A percentile compares a stretch with the other conserved stretches of the same genome.
phyloP scores from a whole-genome alignment of 2,113 vertebrate genomes.

The Erinaceus europaeus region DNA sequence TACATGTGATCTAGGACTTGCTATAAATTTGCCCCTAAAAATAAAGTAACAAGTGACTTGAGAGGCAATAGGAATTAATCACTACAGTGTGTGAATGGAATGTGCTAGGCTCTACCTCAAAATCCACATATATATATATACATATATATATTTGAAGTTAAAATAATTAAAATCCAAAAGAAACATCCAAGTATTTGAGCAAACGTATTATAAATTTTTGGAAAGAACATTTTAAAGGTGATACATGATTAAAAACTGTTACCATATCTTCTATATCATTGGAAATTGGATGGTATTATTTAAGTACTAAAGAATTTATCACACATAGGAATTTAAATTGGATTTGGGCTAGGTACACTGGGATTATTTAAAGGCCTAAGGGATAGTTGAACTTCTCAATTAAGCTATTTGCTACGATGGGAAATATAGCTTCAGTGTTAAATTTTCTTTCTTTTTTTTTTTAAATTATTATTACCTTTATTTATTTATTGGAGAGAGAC shows the following conservation, averaged over 20 bases:
- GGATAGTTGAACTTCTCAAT: slow-evolving; percentile 48
- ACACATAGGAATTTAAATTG: slow-evolving; percentile 56
- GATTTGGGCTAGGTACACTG: slow-evolving; percentile 56
- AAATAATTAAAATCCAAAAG: slow-evolving; percentile 82
- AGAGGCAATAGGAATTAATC: slow-evolving; percentile 86
- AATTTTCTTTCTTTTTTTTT: no score
- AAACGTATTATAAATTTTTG: slow-evolving; percentile 40
- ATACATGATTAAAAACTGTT: slow-evolving; percentile 31
- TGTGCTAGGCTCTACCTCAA: slow-evolving; percentile 84
- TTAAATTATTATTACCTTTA: no score
- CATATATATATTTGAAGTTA: slow-evolving; percentile 80
- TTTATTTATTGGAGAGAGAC: no score
- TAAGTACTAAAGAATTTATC: slow-evolving; percentile 67
- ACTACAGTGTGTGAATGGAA: slow-evolving; percentile 83
- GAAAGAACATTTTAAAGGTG: neutral
- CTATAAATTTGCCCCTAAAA: slow-evolving; percentile 90
- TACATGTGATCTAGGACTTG: slow-evolving; percentile 87
- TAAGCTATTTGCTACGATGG: slow-evolving; percentile 31
- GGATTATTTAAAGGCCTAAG: slow-evolving; percentile 40
- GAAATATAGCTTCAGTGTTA: slow-evolving; percentile 60
- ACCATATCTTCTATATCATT: slow-evolving; percentile 60
- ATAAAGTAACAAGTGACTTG: slow-evolving; percentile 89
- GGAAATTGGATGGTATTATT: slow-evolving; percentile 68
- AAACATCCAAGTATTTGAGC: slow-evolving; percentile 68
- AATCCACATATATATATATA: slow-evolving; percentile 80